Base-by-base conservation (phyloP, 2,113 vertebrate genomes). In the Mohoua ochrocephala region DNA sequence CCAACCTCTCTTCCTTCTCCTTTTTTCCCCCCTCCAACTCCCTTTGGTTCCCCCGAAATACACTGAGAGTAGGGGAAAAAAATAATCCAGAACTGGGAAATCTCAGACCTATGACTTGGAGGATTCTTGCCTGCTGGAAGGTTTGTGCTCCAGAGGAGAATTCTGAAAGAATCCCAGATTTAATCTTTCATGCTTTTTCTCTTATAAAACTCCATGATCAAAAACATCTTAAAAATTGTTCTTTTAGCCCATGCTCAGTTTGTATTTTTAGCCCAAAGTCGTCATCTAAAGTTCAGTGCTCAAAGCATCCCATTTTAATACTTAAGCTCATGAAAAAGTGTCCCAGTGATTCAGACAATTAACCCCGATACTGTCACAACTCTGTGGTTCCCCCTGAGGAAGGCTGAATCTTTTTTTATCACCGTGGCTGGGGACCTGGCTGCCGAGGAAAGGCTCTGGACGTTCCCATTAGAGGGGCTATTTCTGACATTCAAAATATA, bases 321-420 rank as follows among this genome's bases (percentile, higher is more conserved):
- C 74, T 93, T 85, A 64, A 91, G 68, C 79, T 87, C 44, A 31
- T 79, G 88, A 85, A 90, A 91, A 94, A 73, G 45, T 53, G 78
- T 90, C 87, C 74, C 84, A 69, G 30, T 96, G 91, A 91, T 87
- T 96, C 87, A 93, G 84, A 89, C 61, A 93, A 91, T 95, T 97
- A 96, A 94, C 87, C 84, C 82, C 68, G 85, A 68, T 90, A 93
- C 81, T 21, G 84, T 95, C 93, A 80, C 70, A 94, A 33, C 61
- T 37, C 78, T 37, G 33, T 53, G 70, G 31, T 37, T 91, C 21
- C 28, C 93, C 87, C 70, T 56, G 52, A 90, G 92, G 87, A 94
- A 28, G 87, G 69, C 65, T 90, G 84, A 67, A 68, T 96, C 92
- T 82, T 84, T 78, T 90, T 85, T 91, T 82, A 87, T 68, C 80